phyloP scores from a whole-genome alignment of 2,113 vertebrate species.

The Poecilia latipinna region DNA sequence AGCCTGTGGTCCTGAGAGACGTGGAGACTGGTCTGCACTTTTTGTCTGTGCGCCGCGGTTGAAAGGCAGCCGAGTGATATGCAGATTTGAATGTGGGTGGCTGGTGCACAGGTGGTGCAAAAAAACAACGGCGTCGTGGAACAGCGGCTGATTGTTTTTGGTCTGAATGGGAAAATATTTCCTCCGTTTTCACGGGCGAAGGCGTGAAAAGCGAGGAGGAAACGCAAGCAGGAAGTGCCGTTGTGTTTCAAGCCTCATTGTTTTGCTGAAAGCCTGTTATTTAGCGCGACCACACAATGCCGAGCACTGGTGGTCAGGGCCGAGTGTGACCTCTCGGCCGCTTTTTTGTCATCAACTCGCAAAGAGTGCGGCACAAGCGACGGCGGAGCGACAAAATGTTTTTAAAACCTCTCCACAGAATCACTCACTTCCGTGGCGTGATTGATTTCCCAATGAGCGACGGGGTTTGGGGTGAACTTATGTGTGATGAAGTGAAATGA shows the following conservation, averaged over 20 bases:
- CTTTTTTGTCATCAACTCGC: background rate
- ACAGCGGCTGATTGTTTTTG: conserved; percentile 53
- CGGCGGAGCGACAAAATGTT: conserved; percentile 24
- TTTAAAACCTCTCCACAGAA: conserved; percentile 51
- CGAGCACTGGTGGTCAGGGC: conserved; percentile 43
- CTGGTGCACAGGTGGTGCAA: conserved; percentile 46
- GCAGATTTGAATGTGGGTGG: conserved; percentile 40
- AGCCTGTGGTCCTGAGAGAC: conserved; percentile 74
- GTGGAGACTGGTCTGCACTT: conserved; percentile 63
- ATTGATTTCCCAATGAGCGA: conserved; percentile 71
- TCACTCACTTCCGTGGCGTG: conserved; percentile 63
- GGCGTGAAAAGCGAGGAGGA: conserved; percentile 50
- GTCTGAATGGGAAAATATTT: conserved; percentile 58
- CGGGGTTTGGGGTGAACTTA: conserved; percentile 72
- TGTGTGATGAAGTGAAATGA: conserved; percentile 74
- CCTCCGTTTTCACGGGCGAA: conserved; percentile 63
- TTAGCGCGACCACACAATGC: conserved; percentile 55
- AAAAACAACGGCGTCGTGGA: conserved; percentile 29
- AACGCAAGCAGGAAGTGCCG: conserved; percentile 59
- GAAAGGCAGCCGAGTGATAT: conserved; percentile 36
- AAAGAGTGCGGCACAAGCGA: background rate
- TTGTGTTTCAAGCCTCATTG: conserved; percentile 69
- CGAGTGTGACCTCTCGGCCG: conserved; percentile 36
- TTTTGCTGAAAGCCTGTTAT: conserved; percentile 49
- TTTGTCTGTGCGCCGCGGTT: conserved; percentile 61